Percentiles rank a stretch among this genome's conserved stretches.
Conservation (phyloP, 2,797 vertebrate genomes). For the Pelodytes ibericus region DNA sequence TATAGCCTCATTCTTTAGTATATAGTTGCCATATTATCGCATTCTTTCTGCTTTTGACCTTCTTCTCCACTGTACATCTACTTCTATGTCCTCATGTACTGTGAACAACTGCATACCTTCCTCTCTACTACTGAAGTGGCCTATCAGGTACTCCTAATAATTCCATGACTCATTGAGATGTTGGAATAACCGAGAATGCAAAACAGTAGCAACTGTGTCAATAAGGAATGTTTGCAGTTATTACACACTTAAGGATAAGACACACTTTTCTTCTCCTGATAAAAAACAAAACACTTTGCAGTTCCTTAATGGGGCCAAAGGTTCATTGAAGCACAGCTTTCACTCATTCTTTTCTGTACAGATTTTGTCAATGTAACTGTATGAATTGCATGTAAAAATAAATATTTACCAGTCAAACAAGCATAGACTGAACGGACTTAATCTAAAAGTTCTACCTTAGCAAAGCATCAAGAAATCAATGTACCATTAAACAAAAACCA, state of each 20-base stretch:
- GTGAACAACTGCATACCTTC: conserved; percentile 7
- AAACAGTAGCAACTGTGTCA: conserved; percentile 29
- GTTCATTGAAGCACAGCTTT: conserved; percentile 7
- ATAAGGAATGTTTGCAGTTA: conserved; percentile 45
- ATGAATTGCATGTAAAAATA: no score
- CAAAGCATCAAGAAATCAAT: no score
- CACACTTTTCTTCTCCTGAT: conserved; percentile 10
- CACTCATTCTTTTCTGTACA: neutral
- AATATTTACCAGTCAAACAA: no score
- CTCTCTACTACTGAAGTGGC: conserved; percentile 11
- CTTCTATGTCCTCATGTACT: conserved; percentile 13
- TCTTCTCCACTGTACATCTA: neutral
- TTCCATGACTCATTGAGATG: conserved; percentile 35
- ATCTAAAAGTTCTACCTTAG: no score
- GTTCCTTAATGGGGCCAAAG: conserved; percentile 27
- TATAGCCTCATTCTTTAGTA: neutral
- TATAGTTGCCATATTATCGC: neutral
- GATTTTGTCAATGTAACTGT: no score
- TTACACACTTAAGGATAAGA: conserved; percentile 19
- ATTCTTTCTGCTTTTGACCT: neutral
- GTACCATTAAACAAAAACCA: no score
- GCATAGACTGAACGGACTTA: no score
- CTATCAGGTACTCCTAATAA: conserved; percentile 15
- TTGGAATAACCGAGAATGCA: conserved; percentile 24
- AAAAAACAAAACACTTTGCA: conserved; percentile 8